Percentiles rank a stretch among this genome's conserved stretches.
Evolutionary conservation across 2,797 vertebrate genomes (phyloP).

Genomic region (Pseudomugil tenellus): DNA sequence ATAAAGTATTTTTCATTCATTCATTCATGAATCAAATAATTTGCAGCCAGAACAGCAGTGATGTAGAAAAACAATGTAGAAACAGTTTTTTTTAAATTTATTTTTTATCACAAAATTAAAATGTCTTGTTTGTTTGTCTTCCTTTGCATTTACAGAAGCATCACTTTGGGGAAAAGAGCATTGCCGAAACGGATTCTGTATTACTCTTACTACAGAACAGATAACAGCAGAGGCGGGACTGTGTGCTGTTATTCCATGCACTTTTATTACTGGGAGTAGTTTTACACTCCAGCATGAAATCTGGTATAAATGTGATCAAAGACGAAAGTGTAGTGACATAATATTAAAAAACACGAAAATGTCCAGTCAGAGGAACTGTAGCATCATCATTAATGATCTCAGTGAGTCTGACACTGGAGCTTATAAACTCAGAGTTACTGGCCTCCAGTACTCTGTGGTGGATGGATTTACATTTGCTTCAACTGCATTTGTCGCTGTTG

Average conservation of each 20-base stretch:
- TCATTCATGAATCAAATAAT: no score
- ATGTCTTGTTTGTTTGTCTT: not conserved
- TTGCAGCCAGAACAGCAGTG: no score
- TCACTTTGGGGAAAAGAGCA: accelerated
- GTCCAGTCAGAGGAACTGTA: conserved; percentile 30
- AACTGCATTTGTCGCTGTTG: conserved; percentile 19
- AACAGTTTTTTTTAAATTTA: no score
- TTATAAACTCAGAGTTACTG: conserved; percentile 51
- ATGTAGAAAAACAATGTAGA: no score
- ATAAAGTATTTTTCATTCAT: no score
- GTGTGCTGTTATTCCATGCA: conserved; percentile 52
- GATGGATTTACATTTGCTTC: accelerated
- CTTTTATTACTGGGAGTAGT: accelerated
- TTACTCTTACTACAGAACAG: not conserved
- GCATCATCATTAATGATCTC: conserved; percentile 59
- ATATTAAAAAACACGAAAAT: not conserved
- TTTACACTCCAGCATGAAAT: not conserved
- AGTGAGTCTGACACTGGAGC: conserved; percentile 43
- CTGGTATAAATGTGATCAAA: conserved; percentile 49
- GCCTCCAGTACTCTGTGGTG: accelerated
- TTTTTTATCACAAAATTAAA: no score
- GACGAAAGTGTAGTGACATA: no score
- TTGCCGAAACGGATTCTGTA: accelerated
- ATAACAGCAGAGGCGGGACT: conserved; percentile 53
- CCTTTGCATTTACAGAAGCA: conserved; percentile 22